Conservation (phyloP, 2,888 invertebrate species). For the Dorcus hopei region DNA sequence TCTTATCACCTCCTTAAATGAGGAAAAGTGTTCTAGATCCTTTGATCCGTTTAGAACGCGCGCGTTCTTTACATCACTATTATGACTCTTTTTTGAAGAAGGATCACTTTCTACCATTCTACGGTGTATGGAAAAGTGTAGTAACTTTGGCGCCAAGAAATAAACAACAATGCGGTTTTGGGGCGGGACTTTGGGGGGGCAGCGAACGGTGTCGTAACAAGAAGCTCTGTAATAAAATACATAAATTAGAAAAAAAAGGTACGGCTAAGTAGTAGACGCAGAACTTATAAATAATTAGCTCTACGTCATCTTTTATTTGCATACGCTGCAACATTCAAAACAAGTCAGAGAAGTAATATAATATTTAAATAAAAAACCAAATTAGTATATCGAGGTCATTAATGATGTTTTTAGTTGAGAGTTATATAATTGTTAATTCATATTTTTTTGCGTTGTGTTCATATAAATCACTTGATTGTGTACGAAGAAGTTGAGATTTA, state of each 20-base stretch:
- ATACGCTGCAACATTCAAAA: no score
- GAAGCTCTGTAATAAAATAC: conserved; percentile 37
- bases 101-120: conserved; percentile 92
- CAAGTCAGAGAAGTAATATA: no score
- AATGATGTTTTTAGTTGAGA: no score
- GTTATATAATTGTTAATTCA: no score
- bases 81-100: conserved; percentile 67
- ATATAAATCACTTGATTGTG: no score
- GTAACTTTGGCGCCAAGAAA: conserved; percentile 20
- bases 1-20: not conserved
- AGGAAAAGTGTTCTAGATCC: conserved; percentile 48
- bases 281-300: no score
- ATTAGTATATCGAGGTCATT: no score
- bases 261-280: no score
- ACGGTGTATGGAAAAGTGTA: conserved; percentile 49
- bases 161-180: conserved; percentile 17
- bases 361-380: no score
- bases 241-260: not conserved
- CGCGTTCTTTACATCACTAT: conserved; percentile 86
- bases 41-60: conserved; percentile 75
- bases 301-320: no score
- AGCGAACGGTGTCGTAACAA: conserved; percentile 38
- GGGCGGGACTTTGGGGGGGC: conserved; percentile 43
- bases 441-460: no score
- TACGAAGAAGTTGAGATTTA: no score